Conservation (phyloP, 2,888 invertebrate genomes). For the Pediacus dermestoides region DNA sequence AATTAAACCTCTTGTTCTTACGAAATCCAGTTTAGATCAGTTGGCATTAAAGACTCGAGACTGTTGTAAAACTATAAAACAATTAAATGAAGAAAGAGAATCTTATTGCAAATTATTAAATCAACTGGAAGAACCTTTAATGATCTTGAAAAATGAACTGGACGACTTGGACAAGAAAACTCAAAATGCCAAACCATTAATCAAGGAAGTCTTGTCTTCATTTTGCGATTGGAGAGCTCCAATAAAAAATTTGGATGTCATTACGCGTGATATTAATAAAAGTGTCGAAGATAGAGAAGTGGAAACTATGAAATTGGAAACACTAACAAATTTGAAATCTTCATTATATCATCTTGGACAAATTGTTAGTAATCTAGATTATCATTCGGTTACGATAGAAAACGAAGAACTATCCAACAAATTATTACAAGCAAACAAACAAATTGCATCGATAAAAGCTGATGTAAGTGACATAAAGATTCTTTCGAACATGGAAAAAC, state of each 20-base stretch:
- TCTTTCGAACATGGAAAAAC: no score
- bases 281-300: not conserved
- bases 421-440: constrained; percentile 1
- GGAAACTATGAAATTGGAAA: not conserved
- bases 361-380: constrained; percentile 1
- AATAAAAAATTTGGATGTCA: not conserved
- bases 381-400: not conserved
- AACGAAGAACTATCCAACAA: not conserved
- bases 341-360: not conserved
- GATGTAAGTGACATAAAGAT: no score
- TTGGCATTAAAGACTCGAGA: no score
- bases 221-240: not conserved
- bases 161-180: not conserved
- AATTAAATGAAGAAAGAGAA: not conserved
- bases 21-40: no score
- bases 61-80: no score
- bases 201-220: not conserved
- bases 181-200: not conserved
- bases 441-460: no score
- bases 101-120: not conserved
- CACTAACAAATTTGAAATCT: not conserved
- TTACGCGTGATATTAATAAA: no score
- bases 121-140: not conserved
- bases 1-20: no score
- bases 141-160: not conserved